Evolutionary conservation across 2,113 vertebrate genomes (phyloP).

Genomic region (Gopherus evgoodei): DNA sequence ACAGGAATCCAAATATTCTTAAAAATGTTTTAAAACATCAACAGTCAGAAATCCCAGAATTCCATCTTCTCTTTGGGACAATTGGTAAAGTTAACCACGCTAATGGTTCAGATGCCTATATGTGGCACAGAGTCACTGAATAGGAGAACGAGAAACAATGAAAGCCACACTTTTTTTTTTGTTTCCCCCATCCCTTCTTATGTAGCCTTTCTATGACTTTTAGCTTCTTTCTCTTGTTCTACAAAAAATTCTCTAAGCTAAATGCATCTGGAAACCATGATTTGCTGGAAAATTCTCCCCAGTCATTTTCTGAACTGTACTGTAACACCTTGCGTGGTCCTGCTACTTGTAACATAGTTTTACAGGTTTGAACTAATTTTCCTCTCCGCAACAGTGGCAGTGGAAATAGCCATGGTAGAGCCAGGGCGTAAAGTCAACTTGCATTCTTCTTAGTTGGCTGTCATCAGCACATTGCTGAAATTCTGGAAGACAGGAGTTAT

Average conservation of each 20-base stretch:
- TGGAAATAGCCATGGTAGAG: background rate
- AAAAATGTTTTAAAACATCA: background rate
- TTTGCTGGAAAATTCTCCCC: background rate
- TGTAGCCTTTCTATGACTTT: background rate
- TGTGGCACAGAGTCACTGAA: background rate
- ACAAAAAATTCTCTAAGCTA: background rate
- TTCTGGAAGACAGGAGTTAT: background rate
- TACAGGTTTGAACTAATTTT: background rate
- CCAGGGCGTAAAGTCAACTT: fast-evolving
- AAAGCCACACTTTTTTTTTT: background rate
- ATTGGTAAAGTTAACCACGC: background rate
- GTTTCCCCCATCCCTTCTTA: background rate
- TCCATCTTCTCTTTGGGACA: background rate
- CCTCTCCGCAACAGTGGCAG: background rate
- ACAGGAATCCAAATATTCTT: background rate
- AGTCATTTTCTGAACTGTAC: background rate
- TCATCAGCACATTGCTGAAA: fast-evolving
- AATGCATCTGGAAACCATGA: background rate
- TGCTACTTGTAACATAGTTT: background rate
- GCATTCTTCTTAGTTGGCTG: background rate
- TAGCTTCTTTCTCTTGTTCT: background rate
- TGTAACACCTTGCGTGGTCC: background rate
- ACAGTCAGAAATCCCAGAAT: background rate
- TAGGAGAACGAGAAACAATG: background rate
- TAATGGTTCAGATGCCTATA: background rate